These are phyloP conservation scores for Pseudorhombus dupliciocellatus DNA, from an alignment of 2,113 vertebrate species.

Conservation along the genomic window DNA sequence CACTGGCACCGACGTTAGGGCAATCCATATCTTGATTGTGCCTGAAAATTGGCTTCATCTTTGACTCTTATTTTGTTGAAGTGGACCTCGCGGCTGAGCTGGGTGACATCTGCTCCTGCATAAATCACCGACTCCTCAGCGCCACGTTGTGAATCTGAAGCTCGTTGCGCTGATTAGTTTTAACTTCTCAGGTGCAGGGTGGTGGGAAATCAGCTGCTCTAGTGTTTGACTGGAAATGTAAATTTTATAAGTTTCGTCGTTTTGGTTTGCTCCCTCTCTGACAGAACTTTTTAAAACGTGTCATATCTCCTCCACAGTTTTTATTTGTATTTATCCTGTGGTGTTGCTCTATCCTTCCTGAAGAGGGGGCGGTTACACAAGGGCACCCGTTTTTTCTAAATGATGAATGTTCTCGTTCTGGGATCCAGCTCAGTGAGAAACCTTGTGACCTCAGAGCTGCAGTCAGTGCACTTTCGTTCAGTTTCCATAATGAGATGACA, in stretches of 20 bases:
- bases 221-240: not conserved
- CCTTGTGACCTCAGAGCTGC: no score
- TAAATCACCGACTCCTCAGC: not conserved
- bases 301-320: no score
- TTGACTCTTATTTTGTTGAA: not conserved
- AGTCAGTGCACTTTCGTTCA: no score
- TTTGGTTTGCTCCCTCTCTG: no score
- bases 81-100: not conserved
- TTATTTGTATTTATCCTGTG: no score
- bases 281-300: no score
- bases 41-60: slow-evolving; percentile 17
- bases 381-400: no score
- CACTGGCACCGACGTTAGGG: not conserved
- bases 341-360: no score
- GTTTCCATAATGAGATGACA: no score
- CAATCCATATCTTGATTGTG: not conserved
- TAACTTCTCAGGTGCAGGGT: not conserved
- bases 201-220: slow-evolving; percentile 7
- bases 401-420: no score
- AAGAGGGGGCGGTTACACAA: no score
- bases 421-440: no score
- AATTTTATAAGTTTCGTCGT: not conserved
- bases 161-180: slow-evolving; percentile 25
- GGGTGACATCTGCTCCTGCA: slow-evolving; percentile 4
- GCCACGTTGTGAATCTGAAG: not conserved